Evolutionary conservation across 35 echinoderm and acorn worm genomes (phyloP).

Genomic region (Apostichopus japonicus): DNA sequence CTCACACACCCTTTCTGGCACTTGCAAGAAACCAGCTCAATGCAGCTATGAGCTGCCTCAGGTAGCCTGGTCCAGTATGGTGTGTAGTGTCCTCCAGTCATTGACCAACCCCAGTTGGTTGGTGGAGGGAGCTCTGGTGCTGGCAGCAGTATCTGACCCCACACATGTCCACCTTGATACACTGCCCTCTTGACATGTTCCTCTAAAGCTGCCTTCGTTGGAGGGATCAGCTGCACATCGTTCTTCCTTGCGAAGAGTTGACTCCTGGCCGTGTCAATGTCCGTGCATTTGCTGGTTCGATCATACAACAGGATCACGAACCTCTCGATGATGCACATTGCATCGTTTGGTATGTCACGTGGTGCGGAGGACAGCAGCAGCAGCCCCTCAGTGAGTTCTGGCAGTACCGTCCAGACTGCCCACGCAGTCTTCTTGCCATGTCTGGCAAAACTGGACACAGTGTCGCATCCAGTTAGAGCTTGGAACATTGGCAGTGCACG

Average conservation of each 20-base stretch:
- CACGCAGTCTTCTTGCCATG: constrained; percentile 66
- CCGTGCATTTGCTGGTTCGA: constrained; percentile 22
- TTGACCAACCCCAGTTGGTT: constrained; percentile 22
- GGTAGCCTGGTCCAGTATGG: constrained; percentile 22
- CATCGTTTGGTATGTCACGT: constrained; percentile 32
- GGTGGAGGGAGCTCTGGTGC: background rate
- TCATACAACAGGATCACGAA: constrained; percentile 68
- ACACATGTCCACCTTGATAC: background rate
- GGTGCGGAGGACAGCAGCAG: background rate
- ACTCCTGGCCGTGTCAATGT: background rate
- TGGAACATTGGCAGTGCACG: constrained; percentile 59
- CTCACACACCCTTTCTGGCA: background rate
- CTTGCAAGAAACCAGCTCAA: too few species aligned
- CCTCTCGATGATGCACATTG: constrained; percentile 43
- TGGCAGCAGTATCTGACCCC: background rate
- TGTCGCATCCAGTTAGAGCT: constrained; percentile 41
- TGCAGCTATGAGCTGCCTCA: background rate
- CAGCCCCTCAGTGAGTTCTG: constrained; percentile 56
- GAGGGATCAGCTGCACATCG: background rate
- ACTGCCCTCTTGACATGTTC: background rate
- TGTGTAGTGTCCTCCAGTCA: background rate
- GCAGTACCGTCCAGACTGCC: constrained; percentile 41
- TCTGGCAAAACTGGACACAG: too few species aligned
- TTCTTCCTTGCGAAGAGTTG: background rate
- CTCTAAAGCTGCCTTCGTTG: background rate